phyloP scores from a whole-genome alignment of 1,140 invertebrate species.

The Paramacrobiotus metropolitanus region DNA sequence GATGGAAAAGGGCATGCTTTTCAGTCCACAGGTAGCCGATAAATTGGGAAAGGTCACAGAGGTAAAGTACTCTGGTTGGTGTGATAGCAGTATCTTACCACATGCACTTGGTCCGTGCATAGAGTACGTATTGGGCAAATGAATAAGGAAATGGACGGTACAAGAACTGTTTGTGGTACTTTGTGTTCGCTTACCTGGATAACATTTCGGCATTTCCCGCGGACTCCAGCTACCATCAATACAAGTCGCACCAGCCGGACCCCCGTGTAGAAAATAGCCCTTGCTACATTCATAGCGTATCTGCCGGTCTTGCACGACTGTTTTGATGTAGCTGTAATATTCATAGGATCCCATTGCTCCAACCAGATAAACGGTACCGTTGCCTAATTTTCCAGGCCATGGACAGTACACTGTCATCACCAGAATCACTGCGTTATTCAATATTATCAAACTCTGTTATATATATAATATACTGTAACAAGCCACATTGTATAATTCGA shows the following conservation, averaged over 20 bases:
- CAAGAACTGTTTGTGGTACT: not conserved
- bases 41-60: no score
- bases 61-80: no score
- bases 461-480: no score
- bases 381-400: conserved; percentile 65
- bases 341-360: conserved; percentile 93
- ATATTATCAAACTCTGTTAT: not conserved
- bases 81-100: no score
- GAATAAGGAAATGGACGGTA: not conserved
- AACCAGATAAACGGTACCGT: conserved; percentile 74
- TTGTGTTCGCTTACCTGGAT: conserved; percentile 13
- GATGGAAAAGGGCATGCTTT: no score
- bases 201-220: conserved; percentile 24
- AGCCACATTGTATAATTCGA: no score
- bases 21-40: no score
- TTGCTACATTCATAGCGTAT: conserved; percentile 90
- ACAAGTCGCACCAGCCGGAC: conserved; percentile 74
- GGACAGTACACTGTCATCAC: conserved; percentile 56
- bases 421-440: not conserved
- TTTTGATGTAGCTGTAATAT: conserved; percentile 78
- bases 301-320: conserved; percentile 62
- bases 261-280: conserved; percentile 56
- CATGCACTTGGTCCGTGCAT: no score
- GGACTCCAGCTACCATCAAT: conserved; percentile 69
- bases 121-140: not conserved